Conservation (phyloP, 2,113 vertebrate species). For the Oreochromis niloticus region DNA sequence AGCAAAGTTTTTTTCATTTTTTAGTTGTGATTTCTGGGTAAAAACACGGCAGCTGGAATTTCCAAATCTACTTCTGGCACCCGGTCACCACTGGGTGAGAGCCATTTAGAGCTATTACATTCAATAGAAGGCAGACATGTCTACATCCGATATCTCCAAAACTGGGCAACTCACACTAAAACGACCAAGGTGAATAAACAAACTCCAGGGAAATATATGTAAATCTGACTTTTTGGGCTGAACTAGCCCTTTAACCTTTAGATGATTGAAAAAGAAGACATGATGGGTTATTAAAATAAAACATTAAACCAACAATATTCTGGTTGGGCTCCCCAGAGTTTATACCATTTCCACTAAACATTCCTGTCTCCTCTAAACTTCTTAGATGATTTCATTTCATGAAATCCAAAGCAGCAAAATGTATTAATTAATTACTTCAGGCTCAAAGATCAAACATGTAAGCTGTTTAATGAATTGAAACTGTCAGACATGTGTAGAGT, state of each 20-base stretch:
- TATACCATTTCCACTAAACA: not conserved
- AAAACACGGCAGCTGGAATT: not conserved
- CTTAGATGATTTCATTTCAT: not conserved
- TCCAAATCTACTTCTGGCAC: not conserved
- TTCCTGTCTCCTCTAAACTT: not conserved
- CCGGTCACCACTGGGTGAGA: not conserved
- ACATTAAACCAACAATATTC: not conserved
- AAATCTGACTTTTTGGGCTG: not conserved
- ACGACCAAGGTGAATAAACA: accelerated
- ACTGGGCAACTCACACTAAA: not conserved
- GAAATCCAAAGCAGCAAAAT: not conserved
- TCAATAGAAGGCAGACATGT: not conserved
- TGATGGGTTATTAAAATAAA: not conserved
- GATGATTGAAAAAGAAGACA: not conserved
- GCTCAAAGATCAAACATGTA: not conserved
- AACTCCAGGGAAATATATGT: not conserved
- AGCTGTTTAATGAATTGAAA: not conserved
- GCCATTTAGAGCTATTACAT: not conserved
- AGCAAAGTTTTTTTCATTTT: not conserved
- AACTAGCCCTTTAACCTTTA: not conserved
- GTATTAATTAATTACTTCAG: accelerated
- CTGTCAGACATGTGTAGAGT: not conserved
- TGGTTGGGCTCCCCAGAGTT: not conserved
- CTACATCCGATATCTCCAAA: not conserved
- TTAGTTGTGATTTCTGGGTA: not conserved